Evolutionary conservation across 2,888 invertebrate species (phyloP), one percentile per base, ranked within the genome.

Genomic region (Heliconius ismenius): DNA sequence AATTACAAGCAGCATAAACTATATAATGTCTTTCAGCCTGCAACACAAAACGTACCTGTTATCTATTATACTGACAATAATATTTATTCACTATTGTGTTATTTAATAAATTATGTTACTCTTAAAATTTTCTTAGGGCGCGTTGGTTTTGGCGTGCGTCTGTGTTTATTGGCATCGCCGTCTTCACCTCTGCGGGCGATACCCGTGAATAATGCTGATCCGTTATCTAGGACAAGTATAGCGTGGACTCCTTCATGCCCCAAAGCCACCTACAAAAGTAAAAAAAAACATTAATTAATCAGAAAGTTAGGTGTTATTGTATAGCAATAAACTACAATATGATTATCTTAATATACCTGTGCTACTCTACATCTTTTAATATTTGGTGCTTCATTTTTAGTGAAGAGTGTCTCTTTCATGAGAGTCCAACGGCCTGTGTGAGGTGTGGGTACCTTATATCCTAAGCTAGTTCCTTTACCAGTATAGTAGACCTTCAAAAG

Each of bases 201-300:
- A 13, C 99, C 98, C 82, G 95, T 95, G 82, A 95, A 93, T 63
- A 97, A 96, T 0, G 98, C 98, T 1, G 97, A 96, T 1, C 99
- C 99, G 87, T 98, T 98, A 85, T 99, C 98, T 62, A 98, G 96
- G n/a, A 99, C 95, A 49, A 99, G 90, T 74, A 99, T 94, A 0
- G 98, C 98, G 89, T 99, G 98, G 73, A 97, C 96, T 1, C 98
- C 98, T 87, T 99, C 99, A 86, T 99, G 98, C 0, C 99, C 99
- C 3, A 98, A 96, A 0, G 98, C 97, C 80, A 98, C 95, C 91
- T 98, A 95, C 91, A 78, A 97, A 95, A 85, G 96, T 15, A 65
- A 11, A 77, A 18, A 54, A 63, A 24, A 28, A 3, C 11, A 39
- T 10, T 28, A 7, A 49, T 49, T 49, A 69, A 2, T 10, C 28